These are phyloP conservation scores for Coecobrya sp. DNA, from an alignment of 2,888 invertebrate genomes.

Conservation along the genomic window DNA sequence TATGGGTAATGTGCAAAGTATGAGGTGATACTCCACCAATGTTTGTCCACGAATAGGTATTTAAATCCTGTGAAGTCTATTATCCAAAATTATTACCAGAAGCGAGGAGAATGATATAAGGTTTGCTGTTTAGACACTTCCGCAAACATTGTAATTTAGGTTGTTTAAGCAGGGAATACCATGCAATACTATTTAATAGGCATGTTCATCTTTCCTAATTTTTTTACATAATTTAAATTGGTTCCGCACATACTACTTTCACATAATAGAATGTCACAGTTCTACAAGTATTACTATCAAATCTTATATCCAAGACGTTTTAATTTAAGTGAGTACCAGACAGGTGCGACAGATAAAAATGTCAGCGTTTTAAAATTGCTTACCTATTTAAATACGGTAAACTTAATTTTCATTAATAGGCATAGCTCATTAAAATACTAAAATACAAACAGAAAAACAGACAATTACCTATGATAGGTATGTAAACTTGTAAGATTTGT, in stretches of 20 bases:
- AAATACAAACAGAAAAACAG: no score
- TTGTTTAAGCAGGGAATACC: not conserved
- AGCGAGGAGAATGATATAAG: not conserved
- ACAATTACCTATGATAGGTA: no score
- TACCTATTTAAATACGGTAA: no score
- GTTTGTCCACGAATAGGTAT: conserved; percentile 3
- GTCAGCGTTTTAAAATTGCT: no score
- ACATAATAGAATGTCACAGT: no score
- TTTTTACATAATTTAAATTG: not conserved
- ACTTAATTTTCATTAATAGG: no score
- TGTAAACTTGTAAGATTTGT: no score
- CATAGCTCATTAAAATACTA: no score
- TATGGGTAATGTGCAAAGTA: not conserved
- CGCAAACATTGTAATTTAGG: conserved; percentile 16
- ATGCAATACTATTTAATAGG: not conserved
- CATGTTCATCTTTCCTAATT: not conserved
- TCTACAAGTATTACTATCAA: no score
- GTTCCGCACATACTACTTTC: not conserved
- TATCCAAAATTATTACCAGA: not conserved
- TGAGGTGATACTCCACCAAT: not conserved
- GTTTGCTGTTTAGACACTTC: conserved; percentile 21
- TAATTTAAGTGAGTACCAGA: no score
- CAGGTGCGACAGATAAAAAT: no score
- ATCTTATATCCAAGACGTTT: no score
- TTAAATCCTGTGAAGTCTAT: not conserved